Conservation (phyloP, 2,113 vertebrate species). For the Mustela lutreola region DNA sequence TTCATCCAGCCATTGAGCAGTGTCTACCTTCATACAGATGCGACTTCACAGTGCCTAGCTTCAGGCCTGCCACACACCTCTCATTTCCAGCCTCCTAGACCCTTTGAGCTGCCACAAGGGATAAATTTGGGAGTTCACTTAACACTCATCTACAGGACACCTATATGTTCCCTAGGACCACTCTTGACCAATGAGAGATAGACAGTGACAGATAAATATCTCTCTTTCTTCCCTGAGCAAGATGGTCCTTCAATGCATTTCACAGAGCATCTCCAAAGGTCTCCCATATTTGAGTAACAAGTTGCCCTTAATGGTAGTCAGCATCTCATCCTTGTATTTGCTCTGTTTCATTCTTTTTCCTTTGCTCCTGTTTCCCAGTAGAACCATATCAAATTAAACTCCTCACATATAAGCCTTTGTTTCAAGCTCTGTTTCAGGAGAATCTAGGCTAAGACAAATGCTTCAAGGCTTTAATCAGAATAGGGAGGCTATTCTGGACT, state of each 20-base stretch:
- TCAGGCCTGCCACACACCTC: not conserved
- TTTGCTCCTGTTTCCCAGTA: not conserved
- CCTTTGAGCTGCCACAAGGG: not conserved
- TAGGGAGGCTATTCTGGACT: not conserved
- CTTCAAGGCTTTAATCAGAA: not conserved
- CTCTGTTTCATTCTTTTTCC: not conserved
- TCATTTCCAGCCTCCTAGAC: not conserved
- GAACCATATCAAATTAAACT: not conserved
- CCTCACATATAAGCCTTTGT: not conserved
- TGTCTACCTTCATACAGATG: not conserved
- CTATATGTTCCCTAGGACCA: not conserved
- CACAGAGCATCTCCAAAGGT: not conserved
- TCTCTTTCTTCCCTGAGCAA: not conserved
- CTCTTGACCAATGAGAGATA: not conserved
- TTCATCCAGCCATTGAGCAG: not conserved
- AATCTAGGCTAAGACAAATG: not conserved
- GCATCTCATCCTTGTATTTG: not conserved
- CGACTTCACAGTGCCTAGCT: not conserved
- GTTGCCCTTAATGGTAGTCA: not conserved
- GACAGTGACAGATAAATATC: not conserved
- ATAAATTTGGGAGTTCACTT: not conserved
- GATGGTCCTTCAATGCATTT: not conserved
- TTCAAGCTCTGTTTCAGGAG: not conserved
- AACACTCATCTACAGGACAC: constrained; percentile 9
- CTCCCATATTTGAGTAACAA: not conserved